These are phyloP conservation scores for Cerastis rubricosa DNA, from an alignment of 2,888 invertebrate species.

Conservation along the genomic window DNA sequence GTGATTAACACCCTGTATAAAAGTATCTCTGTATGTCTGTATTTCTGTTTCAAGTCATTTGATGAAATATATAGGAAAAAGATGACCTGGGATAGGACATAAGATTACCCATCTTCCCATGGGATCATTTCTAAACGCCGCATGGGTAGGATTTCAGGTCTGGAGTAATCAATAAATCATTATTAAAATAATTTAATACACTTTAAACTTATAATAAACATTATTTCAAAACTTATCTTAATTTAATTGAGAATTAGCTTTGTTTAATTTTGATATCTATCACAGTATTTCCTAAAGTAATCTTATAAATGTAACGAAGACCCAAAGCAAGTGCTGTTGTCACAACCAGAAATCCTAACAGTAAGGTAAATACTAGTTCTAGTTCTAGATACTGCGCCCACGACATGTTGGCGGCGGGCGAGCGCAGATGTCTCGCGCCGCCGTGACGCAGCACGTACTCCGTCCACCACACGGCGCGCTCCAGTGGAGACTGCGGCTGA, in stretches of 20 bases:
- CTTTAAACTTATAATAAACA: neutral
- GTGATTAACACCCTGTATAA: too few relatives aligned
- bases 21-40: too few relatives aligned
- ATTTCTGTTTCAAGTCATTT: too few relatives aligned
- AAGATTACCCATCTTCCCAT: too few relatives aligned
- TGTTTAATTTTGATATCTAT: slow-evolving; percentile 15
- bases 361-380: slow-evolving; percentile 60
- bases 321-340: neutral
- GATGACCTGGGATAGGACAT: too few relatives aligned
- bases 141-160: neutral
- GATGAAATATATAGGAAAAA: too few relatives aligned
- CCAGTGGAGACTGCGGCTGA: slow-evolving; percentile 63
- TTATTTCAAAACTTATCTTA: neutral
- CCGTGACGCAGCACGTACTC: slow-evolving; percentile 84
- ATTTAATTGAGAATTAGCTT: slow-evolving; percentile 1
- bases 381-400: slow-evolving; percentile 69
- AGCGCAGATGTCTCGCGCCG: slow-evolving; percentile 80
- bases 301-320: slow-evolving; percentile 16
- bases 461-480: slow-evolving; percentile 85
- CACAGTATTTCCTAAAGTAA: neutral
- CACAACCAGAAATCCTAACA: slow-evolving; percentile 13
- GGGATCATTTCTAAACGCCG: too few relatives aligned
- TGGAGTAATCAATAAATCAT: neutral
- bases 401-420: slow-evolving; percentile 74
- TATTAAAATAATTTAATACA: neutral